Conservation (phyloP, 2,888 invertebrate genomes). For the Neoitamus cyanurus region DNA sequence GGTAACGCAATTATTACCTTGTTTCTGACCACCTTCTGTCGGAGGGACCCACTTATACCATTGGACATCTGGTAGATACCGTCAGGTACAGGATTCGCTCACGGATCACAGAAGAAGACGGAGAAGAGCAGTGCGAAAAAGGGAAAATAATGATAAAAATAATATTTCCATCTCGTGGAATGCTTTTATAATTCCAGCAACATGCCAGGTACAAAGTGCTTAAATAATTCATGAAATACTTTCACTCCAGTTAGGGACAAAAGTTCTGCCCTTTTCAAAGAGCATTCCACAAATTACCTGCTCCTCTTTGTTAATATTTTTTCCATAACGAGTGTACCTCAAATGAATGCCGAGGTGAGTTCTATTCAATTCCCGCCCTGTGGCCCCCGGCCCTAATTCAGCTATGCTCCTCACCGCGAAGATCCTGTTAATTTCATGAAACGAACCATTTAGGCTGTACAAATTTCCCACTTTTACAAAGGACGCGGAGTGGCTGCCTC, state of each 20-base stretch:
- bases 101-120: background rate
- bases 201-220: conserved; percentile 44
- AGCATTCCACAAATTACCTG: conserved; percentile 46
- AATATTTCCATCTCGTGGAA: conserved; percentile 38
- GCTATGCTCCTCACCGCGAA: conserved; percentile 21
- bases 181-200: conserved; percentile 45
- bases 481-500: background rate
- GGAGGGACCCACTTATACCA: conserved; percentile 17
- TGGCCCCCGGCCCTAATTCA: conserved; percentile 6
- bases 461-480: conserved; percentile 38
- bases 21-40: conserved; percentile 26
- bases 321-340: conserved; percentile 35
- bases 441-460: conserved; percentile 42
- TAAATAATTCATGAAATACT: conserved; percentile 46
- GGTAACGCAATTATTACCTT: conserved; percentile 40
- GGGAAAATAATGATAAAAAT: conserved; percentile 11
- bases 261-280: conserved; percentile 42
- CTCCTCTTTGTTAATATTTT: conserved; percentile 43
- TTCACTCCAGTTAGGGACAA: conserved; percentile 42
- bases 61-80: conserved; percentile 19
- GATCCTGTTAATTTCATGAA: conserved; percentile 45
- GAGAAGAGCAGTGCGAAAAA: background rate
- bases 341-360: conserved; percentile 40
- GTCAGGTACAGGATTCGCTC: conserved; percentile 2
- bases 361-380: conserved; percentile 21